Conservation (phyloP, 2,797 vertebrate genomes). For the Centroberyx gerrardi region DNA sequence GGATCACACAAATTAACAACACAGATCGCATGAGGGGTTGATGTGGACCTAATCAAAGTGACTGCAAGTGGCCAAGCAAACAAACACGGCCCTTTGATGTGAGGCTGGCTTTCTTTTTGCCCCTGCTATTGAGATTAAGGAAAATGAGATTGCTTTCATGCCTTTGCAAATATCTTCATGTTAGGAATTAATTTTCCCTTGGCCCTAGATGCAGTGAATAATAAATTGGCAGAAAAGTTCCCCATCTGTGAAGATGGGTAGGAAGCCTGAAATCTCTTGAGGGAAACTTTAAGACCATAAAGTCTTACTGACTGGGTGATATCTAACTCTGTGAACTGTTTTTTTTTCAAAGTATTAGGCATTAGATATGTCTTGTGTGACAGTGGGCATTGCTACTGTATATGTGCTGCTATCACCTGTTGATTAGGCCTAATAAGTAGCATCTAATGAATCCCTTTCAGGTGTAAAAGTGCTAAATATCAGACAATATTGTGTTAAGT, state of each 20-base stretch:
- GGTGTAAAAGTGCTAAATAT: background rate
- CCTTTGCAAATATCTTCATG: constrained; percentile 79
- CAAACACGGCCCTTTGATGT: constrained; percentile 76
- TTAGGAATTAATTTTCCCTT: constrained; percentile 79
- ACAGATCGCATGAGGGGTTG: constrained; percentile 49
- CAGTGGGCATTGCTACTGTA: background rate
- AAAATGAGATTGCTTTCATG: constrained; percentile 78
- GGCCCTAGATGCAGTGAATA: constrained; percentile 78
- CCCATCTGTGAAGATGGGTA: constrained; percentile 70
- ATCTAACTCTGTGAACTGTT: constrained; percentile 23
- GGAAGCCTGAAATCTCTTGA: constrained; percentile 59
- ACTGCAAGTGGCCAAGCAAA: constrained; percentile 69
- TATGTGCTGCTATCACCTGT: constrained; percentile 37
- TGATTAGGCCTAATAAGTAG: constrained; percentile 9
- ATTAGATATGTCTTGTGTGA: background rate
- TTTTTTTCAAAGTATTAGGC: constrained; percentile 42
- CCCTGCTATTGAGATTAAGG: constrained; percentile 70
- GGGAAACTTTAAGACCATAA: constrained; percentile 63
- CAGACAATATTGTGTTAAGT: background rate
- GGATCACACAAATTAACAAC: constrained; percentile 58
- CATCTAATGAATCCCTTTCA: background rate
- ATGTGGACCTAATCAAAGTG: constrained; percentile 74
- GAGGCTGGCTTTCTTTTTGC: constrained; percentile 62
- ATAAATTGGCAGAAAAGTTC: constrained; percentile 75
- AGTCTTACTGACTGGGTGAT: constrained; percentile 46